phyloP scores from a whole-genome alignment of 2,797 vertebrate species.

The Simalia tracyae region DNA sequence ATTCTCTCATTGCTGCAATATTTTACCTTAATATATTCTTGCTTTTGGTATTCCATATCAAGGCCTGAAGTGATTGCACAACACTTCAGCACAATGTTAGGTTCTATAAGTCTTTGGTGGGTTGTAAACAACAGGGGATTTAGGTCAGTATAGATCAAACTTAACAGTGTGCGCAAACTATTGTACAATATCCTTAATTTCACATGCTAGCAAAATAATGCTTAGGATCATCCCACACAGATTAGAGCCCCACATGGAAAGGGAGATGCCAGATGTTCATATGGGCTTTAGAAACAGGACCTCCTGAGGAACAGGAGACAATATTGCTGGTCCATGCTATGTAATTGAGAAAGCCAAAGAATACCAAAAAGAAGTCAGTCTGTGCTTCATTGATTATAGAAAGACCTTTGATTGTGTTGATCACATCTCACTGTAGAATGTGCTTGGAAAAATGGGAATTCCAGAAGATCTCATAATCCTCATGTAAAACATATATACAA shows the following conservation, averaged over 20 bases:
- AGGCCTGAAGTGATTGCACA: neutral
- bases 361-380: neutral
- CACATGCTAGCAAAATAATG: too few species aligned
- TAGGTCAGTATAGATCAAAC: neutral
- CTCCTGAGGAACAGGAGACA: too few species aligned
- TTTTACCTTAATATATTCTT: too few species aligned
- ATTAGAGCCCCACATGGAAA: too few species aligned
- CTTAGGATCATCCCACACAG: too few species aligned
- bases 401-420: neutral
- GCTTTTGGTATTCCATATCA: neutral
- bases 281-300: too few species aligned
- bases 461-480: neutral
- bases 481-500: neutral
- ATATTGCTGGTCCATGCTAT: too few species aligned
- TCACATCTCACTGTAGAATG: neutral
- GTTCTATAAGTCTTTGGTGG: constrained; percentile 6
- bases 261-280: too few species aligned
- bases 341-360: neutral
- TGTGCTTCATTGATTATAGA: neutral
- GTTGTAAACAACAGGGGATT: constrained; percentile 11
- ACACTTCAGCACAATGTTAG: neutral
- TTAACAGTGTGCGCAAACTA: neutral
- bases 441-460: neutral
- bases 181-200: too few species aligned
- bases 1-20: too few species aligned